A percentile compares a stretch with the other conserved stretches of the same genome.
Conservation (phyloP, 2,113 vertebrate species). For the Burhinus oedicnemus region DNA sequence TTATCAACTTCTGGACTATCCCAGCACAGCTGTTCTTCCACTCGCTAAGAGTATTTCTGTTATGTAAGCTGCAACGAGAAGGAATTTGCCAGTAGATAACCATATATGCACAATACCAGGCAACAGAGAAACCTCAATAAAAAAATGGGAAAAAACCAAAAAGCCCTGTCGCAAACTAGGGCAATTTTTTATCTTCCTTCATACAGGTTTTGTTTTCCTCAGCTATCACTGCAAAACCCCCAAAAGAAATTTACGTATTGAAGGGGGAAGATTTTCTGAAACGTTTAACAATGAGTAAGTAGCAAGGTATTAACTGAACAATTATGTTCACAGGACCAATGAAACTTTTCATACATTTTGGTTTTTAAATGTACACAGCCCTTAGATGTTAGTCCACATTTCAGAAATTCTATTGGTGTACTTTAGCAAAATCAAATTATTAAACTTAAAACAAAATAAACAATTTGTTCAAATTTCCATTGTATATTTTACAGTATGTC, state of each 20-base stretch:
- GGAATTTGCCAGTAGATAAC: neutral
- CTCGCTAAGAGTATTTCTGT: neutral
- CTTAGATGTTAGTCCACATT: neutral
- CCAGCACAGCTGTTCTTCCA: neutral
- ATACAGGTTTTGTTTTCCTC: neutral
- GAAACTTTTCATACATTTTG: neutral
- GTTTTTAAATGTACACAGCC: neutral
- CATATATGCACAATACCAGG: neutral
- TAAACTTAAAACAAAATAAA: neutral
- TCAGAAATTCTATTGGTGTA: neutral
- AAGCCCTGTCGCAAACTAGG: neutral
- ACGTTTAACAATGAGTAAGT: neutral
- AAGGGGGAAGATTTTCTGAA: neutral
- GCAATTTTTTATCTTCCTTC: neutral
- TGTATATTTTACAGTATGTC: neutral
- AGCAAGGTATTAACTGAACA: neutral
- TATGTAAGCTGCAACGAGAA: neutral
- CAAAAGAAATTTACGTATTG: neutral
- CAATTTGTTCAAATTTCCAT: neutral
- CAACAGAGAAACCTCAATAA: neutral
- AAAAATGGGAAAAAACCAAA: neutral
- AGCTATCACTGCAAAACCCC: neutral
- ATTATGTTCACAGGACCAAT: neutral
- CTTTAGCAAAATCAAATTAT: neutral
- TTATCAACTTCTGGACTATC: neutral